These are phyloP conservation scores for Agriopis marginaria DNA, from an alignment of 2,888 invertebrate genomes.

Conservation along the genomic window DNA sequence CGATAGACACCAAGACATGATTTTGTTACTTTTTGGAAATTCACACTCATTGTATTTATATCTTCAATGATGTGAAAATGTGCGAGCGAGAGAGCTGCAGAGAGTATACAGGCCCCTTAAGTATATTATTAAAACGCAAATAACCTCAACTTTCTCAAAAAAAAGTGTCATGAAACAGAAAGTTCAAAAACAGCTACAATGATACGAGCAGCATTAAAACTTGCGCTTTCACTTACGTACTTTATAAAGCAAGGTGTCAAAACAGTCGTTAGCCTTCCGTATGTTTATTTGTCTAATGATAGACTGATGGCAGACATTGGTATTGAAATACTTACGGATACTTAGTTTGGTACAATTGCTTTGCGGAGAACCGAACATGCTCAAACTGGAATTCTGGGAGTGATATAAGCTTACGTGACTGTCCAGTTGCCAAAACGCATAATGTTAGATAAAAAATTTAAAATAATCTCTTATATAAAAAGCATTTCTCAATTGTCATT, in stretches of 20 bases:
- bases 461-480: too few species aligned
- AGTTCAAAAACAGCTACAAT: conserved; percentile 36
- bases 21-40: too few species aligned
- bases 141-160: conserved; percentile 7
- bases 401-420: too few species aligned
- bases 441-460: too few species aligned
- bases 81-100: too few species aligned
- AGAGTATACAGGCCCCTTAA: too few species aligned
- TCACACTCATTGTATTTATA: too few species aligned
- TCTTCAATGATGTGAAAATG: too few species aligned
- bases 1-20: too few species aligned
- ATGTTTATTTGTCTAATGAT: conserved; percentile 30
- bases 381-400: too few species aligned
- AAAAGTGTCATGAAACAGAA: conserved; percentile 29
- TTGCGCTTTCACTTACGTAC: conserved; percentile 42
- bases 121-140: not conserved
- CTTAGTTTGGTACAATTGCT: not conserved
- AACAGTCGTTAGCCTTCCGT: conserved; percentile 33
- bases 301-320: conserved; percentile 25
- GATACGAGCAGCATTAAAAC: conserved; percentile 7
- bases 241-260: conserved; percentile 41
- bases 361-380: not conserved
- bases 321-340: conserved; percentile 20
- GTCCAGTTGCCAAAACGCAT: too few species aligned
- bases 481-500: too few species aligned